Base-by-base conservation (phyloP, 2,888 invertebrate species). In the Pteria penguin region DNA sequence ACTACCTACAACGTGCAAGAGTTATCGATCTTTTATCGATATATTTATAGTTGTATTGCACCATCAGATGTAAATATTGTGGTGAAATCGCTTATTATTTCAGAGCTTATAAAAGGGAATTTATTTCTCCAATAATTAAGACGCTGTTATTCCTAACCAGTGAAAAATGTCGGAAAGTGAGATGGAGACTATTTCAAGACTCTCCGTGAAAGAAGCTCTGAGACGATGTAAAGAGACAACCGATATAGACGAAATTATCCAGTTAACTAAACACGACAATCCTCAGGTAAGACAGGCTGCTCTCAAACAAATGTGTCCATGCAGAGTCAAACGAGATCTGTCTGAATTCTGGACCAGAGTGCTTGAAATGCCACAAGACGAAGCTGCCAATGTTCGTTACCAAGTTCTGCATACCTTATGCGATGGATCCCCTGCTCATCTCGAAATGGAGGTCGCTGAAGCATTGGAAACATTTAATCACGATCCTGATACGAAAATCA, bases 241-340 rank as follows among this genome's bases (percentile, higher is more conserved):
- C 5, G 87, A 86, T 61, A 90, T 91, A 57, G 90, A 91, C 62
- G 84, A 82, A 4, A 87, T 91, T 58, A 86, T 91, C 26, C 86
- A 84, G 55, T 80, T 91, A 65, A 89, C 90, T 26, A 85, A 85
- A 67, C 91, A 91, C 75, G 54, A 75, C 1, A 83, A 84, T 70
- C 88, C 91, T 0, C 79, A 82, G 36, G 91, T 91, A 8, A 79
- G 91, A 72, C 87, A 90, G 85, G 81, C 77, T 52, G 90, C 91
- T 1, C 83, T 91, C n/a, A 82, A 83, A 63, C 90, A 91, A 80
- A 91, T 91, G 89, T 91, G 91, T 76, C 91, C 91, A 0, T 91
- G 91, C 80, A 80, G 90, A 55, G 91, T 91, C n/a, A 86, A 90
- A 76, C 79, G 82, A 22, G 90, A 91, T 78, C 83, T 90, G 11